These are phyloP conservation scores for Cepaea nemoralis DNA, from an alignment of 1,140 invertebrate species.

Conservation along the genomic window DNA sequence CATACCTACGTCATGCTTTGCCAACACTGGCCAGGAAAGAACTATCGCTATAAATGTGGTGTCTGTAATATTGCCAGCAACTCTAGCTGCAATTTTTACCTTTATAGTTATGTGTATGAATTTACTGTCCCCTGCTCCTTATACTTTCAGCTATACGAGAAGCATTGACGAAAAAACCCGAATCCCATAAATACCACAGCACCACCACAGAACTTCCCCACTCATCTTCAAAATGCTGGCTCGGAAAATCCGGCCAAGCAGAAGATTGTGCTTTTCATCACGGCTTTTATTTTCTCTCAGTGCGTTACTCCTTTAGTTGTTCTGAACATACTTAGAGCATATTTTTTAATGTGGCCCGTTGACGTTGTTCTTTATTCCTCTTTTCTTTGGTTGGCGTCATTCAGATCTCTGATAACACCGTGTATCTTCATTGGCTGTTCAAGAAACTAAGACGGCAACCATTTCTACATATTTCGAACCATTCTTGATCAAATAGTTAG, in stretches of 20 bases:
- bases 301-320: background rate
- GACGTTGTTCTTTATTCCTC: background rate
- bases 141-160: background rate
- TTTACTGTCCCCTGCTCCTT: background rate
- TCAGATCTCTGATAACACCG: conserved; percentile 2
- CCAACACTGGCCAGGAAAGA: background rate
- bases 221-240: background rate
- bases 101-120: background rate
- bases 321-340: background rate
- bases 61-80: background rate
- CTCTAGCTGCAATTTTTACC: background rate
- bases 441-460: background rate
- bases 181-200: background rate
- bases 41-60: background rate
- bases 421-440: background rate
- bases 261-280: background rate
- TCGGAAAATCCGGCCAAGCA: background rate
- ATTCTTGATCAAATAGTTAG: no score
- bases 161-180: background rate
- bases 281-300: background rate
- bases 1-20: background rate
- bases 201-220: background rate
- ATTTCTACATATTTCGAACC: no score
- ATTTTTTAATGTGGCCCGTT: background rate
- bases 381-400: background rate